These are phyloP conservation scores for Thaumatotibia leucotreta DNA, from an alignment of 1,140 invertebrate species.

Conservation along the genomic window DNA sequence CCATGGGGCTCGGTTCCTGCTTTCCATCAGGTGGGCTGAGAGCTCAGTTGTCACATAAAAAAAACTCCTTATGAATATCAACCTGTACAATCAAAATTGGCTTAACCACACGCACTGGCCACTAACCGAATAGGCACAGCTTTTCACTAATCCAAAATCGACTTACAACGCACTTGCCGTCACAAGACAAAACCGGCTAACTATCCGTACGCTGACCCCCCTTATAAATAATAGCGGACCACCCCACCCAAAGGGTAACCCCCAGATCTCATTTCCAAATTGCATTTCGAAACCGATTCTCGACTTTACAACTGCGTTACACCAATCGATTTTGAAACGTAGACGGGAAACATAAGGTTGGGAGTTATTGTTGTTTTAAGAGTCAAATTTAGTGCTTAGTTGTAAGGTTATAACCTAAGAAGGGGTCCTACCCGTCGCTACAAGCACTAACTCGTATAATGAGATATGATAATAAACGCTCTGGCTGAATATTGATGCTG, in stretches of 20 bases:
- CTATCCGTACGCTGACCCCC: slow-evolving; percentile 69
- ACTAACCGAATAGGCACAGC: too few relatives aligned
- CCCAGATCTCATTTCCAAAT: slow-evolving; percentile 75
- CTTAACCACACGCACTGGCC: too few relatives aligned
- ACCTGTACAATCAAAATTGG: too few relatives aligned
- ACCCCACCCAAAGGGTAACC: slow-evolving; percentile 63
- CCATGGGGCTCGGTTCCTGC: too few relatives aligned
- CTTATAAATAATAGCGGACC: slow-evolving; percentile 75
- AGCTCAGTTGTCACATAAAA: too few relatives aligned
- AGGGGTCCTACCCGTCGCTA: slow-evolving; percentile 58
- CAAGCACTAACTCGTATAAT: slow-evolving; percentile 75
- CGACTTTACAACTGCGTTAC: slow-evolving; percentile 55
- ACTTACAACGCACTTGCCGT: background rate
- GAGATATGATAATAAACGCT: slow-evolving; percentile 76
- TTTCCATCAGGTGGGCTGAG: too few relatives aligned
- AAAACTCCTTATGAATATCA: too few relatives aligned
- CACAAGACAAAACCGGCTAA: slow-evolving; percentile 43
- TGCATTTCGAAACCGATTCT: slow-evolving; percentile 72
- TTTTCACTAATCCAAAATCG: background rate
- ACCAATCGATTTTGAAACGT: slow-evolving; percentile 39
- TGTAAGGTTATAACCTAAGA: slow-evolving; percentile 70
- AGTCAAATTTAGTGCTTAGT: slow-evolving; percentile 56
- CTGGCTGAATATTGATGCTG: slow-evolving; percentile 72
- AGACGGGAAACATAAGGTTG: slow-evolving; percentile 27
- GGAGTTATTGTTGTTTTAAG: slow-evolving; percentile 36